Conservation (phyloP, 2,797 vertebrate genomes). For the Sebastes taczanowskii region DNA sequence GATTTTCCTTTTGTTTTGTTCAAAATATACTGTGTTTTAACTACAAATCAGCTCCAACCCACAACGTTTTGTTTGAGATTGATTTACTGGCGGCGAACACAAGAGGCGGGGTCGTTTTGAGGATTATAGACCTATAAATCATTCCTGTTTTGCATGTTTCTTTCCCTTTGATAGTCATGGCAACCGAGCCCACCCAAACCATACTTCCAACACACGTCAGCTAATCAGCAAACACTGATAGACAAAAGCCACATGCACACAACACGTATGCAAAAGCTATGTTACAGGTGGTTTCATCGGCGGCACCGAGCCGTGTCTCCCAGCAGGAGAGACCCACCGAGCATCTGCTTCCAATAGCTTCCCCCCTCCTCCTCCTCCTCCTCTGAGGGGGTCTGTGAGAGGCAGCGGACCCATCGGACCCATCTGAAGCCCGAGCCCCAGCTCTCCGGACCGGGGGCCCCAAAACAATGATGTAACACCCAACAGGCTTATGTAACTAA, state of each 20-base stretch:
- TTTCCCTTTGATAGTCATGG: constrained; percentile 35
- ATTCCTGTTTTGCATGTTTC: constrained; percentile 52
- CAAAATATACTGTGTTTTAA: not conserved
- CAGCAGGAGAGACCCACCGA: constrained; percentile 23
- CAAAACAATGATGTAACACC: constrained; percentile 70
- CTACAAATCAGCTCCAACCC: not conserved
- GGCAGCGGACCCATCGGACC: constrained; percentile 24
- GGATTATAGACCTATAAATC: constrained; percentile 50
- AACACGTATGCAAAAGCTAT: not conserved
- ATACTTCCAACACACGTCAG: constrained; percentile 3
- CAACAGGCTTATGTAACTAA: constrained; percentile 66
- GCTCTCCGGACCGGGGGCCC: constrained; percentile 31
- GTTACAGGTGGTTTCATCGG: constrained; percentile 52
- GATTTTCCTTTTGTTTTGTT: not conserved
- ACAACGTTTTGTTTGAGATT: constrained; percentile 1
- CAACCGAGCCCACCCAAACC: constrained; percentile 58
- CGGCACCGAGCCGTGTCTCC: constrained; percentile 19
- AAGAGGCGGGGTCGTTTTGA: constrained; percentile 40
- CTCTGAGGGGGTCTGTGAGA: constrained; percentile 29
- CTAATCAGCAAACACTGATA: constrained; percentile 16
- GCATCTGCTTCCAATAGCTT: constrained; percentile 70
- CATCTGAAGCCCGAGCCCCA: constrained; percentile 20
- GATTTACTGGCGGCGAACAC: constrained; percentile 26
- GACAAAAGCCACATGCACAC: not conserved
- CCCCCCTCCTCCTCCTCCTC: not conserved